These are phyloP conservation scores for Epinotia nisella DNA, from an alignment of 2,888 invertebrate species.

Conservation along the genomic window DNA sequence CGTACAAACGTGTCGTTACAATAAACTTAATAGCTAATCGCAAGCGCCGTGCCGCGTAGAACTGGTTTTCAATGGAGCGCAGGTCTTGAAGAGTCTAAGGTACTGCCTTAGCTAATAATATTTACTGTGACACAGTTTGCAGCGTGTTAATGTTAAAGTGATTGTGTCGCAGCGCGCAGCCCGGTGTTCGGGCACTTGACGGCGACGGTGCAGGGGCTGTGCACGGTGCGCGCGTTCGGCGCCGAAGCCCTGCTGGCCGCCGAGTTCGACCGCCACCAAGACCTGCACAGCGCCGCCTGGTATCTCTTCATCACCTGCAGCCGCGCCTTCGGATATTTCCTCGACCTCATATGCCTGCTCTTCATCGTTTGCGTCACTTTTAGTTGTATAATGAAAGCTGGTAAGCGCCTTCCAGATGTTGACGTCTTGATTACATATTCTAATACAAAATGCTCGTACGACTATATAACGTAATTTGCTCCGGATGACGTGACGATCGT, in stretches of 20 bases:
- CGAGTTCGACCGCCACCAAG: conserved; percentile 85
- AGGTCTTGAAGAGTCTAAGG: too few species aligned
- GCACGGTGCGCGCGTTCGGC: conserved; percentile 91
- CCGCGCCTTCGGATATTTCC: conserved; percentile 87
- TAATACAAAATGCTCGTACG: too few species aligned
- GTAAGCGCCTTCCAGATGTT: conserved; percentile 53
- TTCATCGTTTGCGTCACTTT: conserved; percentile 87
- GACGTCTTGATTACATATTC: background rate
- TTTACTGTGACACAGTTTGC: too few species aligned
- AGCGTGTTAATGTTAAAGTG: background rate
- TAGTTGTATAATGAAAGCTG: conserved; percentile 82
- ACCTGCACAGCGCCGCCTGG: conserved; percentile 88
- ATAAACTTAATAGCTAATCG: too few species aligned
- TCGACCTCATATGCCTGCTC: conserved; percentile 86
- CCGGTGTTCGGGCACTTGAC: conserved; percentile 93
- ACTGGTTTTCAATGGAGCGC: too few species aligned
- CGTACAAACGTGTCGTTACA: too few species aligned
- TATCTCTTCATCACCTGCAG: conserved; percentile 87
- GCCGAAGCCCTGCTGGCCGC: conserved; percentile 86
- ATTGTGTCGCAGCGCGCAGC: conserved; percentile 87
- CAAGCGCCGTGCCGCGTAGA: too few species aligned
- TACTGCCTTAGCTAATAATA: too few species aligned
- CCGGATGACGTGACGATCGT: too few species aligned
- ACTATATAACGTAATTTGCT: too few species aligned
- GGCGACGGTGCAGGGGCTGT: conserved; percentile 90